phyloP scores from a whole-genome alignment of 92 coral and sea anemone species.

The Epizoanthus illoricatus region DNA sequence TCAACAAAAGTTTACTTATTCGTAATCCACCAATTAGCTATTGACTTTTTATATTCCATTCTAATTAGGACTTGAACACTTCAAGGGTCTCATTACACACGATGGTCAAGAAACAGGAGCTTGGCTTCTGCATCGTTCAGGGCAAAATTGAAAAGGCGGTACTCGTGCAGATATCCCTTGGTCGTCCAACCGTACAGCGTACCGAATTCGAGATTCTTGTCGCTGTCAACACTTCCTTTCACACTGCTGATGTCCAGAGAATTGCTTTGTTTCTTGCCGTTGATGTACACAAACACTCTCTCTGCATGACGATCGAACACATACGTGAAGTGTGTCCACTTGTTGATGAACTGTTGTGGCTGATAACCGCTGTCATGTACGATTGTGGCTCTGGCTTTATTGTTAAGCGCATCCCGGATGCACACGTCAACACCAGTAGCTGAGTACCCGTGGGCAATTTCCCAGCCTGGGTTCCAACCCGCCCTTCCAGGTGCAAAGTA shows the following conservation, averaged over 20 bases:
- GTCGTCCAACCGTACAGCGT: not conserved
- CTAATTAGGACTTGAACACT: too few relatives aligned
- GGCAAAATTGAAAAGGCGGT: not conserved
- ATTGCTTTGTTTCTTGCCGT: too few relatives aligned
- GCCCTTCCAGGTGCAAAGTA: conserved; percentile 46
- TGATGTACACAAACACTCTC: not conserved
- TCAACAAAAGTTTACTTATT: too few relatives aligned
- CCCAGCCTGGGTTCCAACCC: conserved; percentile 64
- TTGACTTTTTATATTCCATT: too few relatives aligned
- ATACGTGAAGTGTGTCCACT: not conserved
- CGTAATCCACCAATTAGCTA: too few relatives aligned
- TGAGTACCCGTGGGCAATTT: conserved; percentile 57
- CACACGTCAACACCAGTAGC: conserved; percentile 53
- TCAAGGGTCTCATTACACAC: not conserved
- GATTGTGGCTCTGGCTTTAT: conserved; percentile 17
- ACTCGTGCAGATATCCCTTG: not conserved
- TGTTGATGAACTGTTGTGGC: not conserved
- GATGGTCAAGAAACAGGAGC: not conserved
- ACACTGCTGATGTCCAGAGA: not conserved
- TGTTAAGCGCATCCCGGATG: conserved; percentile 59
- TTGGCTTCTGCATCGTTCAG: not conserved
- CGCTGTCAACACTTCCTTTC: not conserved
- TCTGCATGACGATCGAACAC: not conserved
- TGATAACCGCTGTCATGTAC: not conserved
- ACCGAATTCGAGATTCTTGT: not conserved